phyloP scores from a whole-genome alignment of 2,888 invertebrate species.

The Creontiades dilutus region DNA sequence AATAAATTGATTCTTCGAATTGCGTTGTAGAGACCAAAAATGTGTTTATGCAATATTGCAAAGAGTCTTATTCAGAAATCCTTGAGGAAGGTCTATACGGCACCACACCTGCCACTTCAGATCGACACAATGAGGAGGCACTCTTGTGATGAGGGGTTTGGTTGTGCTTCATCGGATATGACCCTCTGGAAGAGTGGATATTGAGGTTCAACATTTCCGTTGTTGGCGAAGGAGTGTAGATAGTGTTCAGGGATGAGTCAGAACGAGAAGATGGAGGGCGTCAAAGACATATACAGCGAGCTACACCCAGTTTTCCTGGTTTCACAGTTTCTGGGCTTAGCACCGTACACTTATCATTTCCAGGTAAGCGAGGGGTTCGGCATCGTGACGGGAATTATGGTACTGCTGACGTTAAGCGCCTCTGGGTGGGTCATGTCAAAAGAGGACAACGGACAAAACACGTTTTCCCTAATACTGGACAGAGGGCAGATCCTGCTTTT shows the following conservation, averaged over 20 bases:
- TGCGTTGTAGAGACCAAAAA: neutral
- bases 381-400: slow-evolving; percentile 16
- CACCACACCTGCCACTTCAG: neutral
- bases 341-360: slow-evolving; percentile 69
- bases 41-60: neutral
- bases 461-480: slow-evolving; percentile 72
- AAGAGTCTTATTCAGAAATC: neutral
- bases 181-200: neutral
- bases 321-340: slow-evolving; percentile 70
- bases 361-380: slow-evolving; percentile 29
- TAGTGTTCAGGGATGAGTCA: neutral
- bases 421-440: slow-evolving; percentile 60
- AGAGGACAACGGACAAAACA: slow-evolving; percentile 40
- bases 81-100: slow-evolving; percentile 13
- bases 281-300: slow-evolving; percentile 72
- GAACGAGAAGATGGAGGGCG: slow-evolving; percentile 28
- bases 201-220: neutral
- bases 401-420: slow-evolving; percentile 15
- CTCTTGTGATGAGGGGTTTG: neutral
- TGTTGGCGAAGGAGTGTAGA: neutral
- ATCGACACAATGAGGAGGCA: neutral
- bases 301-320: slow-evolving; percentile 65
- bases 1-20: neutral
- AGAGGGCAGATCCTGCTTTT: slow-evolving; percentile 70
- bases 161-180: neutral